Evolutionary conservation across 2,888 invertebrate genomes (phyloP).

Genomic region (Podabrus alpinus): DNA sequence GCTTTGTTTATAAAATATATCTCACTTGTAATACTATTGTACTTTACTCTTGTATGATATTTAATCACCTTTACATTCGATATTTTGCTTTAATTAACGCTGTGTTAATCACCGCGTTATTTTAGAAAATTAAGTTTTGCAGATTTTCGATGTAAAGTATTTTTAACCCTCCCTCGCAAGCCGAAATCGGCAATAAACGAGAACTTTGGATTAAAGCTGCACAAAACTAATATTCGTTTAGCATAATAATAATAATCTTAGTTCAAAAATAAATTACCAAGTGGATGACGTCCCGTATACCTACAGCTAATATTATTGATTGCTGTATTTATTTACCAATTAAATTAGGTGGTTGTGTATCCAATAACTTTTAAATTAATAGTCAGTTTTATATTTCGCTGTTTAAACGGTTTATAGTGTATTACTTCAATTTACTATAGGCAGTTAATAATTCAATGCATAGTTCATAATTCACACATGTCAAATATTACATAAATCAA

Average conservation of each 20-base stretch:
- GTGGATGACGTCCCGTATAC: too few relatives aligned
- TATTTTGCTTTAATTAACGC: background rate
- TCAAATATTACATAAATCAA: background rate
- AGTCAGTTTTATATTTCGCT: background rate
- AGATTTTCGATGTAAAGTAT: too few relatives aligned
- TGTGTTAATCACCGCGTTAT: background rate
- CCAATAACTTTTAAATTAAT: background rate
- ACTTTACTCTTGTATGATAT: background rate
- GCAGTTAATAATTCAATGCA: background rate
- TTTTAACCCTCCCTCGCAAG: too few relatives aligned
- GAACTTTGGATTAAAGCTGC: too few relatives aligned
- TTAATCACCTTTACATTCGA: background rate
- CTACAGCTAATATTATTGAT: background rate
- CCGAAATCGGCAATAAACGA: too few relatives aligned
- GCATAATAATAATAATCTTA: too few relatives aligned
- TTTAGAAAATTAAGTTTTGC: background rate
- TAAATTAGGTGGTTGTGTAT: background rate
- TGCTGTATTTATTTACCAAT: background rate
- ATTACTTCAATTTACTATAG: background rate
- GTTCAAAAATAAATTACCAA: too few relatives aligned
- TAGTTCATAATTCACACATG: background rate
- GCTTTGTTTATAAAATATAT: background rate
- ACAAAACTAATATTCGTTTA: too few relatives aligned
- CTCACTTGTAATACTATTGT: background rate
- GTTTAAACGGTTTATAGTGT: background rate